Evolutionary conservation across 1,140 invertebrate species (phyloP).

Genomic region (Eumeta japonica): DNA sequence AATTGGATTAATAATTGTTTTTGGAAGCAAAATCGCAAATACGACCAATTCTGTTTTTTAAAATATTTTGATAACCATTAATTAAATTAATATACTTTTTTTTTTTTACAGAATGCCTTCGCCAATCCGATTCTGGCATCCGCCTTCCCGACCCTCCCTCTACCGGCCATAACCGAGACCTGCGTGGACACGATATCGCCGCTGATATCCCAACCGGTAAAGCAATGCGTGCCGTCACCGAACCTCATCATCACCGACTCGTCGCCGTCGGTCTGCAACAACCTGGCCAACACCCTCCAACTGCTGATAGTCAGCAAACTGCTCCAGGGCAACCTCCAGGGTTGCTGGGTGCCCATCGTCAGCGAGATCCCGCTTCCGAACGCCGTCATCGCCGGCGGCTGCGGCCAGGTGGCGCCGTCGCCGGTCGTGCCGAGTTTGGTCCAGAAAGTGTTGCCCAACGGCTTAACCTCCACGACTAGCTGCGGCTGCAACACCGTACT

Average conservation of each 20-base stretch:
- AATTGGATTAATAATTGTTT: too few relatives aligned
- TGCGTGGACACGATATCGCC: too few relatives aligned
- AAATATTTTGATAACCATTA: slow-evolving; percentile 9
- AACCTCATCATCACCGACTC: slow-evolving; percentile 39
- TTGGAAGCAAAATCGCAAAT: too few relatives aligned
- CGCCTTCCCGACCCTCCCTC: slow-evolving; percentile 12
- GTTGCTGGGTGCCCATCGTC: too few relatives aligned
- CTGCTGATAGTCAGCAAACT: slow-evolving; percentile 40
- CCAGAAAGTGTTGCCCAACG: too few relatives aligned
- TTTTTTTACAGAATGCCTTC: slow-evolving; percentile 15
- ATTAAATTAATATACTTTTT: neutral
- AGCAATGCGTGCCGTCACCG: slow-evolving; percentile 9
- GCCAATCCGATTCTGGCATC: slow-evolving; percentile 16
- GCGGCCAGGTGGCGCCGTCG: too few relatives aligned
- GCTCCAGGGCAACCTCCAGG: slow-evolving; percentile 24
- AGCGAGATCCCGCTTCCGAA: too few relatives aligned
- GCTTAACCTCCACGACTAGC: too few relatives aligned
- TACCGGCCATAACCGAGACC: slow-evolving; percentile 10
- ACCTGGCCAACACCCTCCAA: slow-evolving; percentile 34
- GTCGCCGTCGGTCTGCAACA: slow-evolving; percentile 34
- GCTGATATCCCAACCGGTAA: slow-evolving; percentile 4
- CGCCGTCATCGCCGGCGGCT: too few relatives aligned
- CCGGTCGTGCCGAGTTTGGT: too few relatives aligned
- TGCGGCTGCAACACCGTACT: too few relatives aligned
- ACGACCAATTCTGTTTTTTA: neutral